Conservation (phyloP, 1,140 invertebrate species). For the Hesperophylax magnus region DNA sequence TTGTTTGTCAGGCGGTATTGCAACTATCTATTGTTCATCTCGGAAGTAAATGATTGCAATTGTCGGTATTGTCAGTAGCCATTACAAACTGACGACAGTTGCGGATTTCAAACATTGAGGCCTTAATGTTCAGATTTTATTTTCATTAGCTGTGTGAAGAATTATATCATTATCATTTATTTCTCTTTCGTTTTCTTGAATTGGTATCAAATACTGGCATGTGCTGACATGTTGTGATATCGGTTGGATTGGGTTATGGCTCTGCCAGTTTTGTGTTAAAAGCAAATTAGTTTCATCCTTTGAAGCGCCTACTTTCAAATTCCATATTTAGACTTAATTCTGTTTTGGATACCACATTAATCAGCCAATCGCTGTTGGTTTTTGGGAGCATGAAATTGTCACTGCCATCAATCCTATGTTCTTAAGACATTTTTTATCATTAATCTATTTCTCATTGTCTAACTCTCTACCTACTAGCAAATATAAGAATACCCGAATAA, state of each 20-base stretch:
- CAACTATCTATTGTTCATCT: too few relatives aligned
- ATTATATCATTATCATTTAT: conserved; percentile 8
- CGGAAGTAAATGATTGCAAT: too few relatives aligned
- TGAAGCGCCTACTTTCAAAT: background rate
- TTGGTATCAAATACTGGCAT: conserved; percentile 45
- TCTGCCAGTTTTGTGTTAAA: conserved; percentile 26
- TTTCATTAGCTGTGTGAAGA: too few relatives aligned
- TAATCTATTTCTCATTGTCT: too few relatives aligned
- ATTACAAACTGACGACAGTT: too few relatives aligned
- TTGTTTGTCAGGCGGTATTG: too few relatives aligned
- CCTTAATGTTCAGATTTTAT: too few relatives aligned
- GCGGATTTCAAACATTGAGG: too few relatives aligned
- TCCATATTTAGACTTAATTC: too few relatives aligned
- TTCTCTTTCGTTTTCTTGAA: conserved; percentile 24
- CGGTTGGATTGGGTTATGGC: conserved; percentile 41
- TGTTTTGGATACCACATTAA: background rate
- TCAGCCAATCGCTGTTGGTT: background rate
- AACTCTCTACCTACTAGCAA: too few relatives aligned
- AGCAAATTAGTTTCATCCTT: background rate
- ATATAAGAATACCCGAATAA: too few relatives aligned
- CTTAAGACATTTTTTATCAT: background rate
- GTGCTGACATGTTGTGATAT: conserved; percentile 56
- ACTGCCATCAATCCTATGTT: conserved; percentile 3
- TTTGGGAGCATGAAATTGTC: background rate
- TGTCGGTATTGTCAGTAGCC: too few relatives aligned